These are phyloP conservation scores for Trissolcus brochymenae DNA, from an alignment of 2,888 invertebrate species.

Conservation along the genomic window DNA sequence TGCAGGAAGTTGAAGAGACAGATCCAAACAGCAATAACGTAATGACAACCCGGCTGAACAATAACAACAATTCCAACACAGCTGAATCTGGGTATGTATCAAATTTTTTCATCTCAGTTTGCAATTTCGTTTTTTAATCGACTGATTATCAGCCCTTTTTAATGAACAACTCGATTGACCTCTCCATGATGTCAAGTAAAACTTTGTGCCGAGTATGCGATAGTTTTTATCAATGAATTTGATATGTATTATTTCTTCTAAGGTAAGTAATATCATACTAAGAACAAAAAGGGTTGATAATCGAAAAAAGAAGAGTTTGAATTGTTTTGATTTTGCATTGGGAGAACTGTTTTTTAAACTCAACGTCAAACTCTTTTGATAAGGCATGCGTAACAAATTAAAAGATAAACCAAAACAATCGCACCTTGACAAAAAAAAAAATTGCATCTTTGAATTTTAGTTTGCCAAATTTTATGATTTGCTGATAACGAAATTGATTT, in stretches of 20 bases:
- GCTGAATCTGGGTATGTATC: slow-evolving; percentile 74
- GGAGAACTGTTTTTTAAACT: neutral
- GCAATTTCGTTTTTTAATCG: neutral
- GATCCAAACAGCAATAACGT: slow-evolving; percentile 70
- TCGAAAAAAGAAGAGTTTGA: neutral
- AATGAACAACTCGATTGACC: neutral
- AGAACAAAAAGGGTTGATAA: neutral
- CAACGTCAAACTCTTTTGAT: neutral
- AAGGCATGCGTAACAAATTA: neutral
- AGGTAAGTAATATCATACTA: neutral
- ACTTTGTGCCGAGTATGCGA: neutral
- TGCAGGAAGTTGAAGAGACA: slow-evolving; percentile 74
- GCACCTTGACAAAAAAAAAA: neutral
- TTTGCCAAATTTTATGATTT: neutral
- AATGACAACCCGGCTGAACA: slow-evolving; percentile 63
- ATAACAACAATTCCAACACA: slow-evolving; percentile 68
- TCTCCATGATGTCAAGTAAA: neutral
- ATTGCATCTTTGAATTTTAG: neutral
- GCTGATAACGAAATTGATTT: neutral
- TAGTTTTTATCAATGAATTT: neutral
- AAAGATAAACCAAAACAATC: neutral
- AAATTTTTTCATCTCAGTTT: neutral
- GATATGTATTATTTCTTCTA: neutral
- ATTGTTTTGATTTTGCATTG: neutral
- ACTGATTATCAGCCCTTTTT: slow-evolving; percentile 30